Evolutionary conservation across 2,797 vertebrate genomes (phyloP), one percentile per base, ranked within the genome.

Genomic region (Apogon talboti): DNA sequence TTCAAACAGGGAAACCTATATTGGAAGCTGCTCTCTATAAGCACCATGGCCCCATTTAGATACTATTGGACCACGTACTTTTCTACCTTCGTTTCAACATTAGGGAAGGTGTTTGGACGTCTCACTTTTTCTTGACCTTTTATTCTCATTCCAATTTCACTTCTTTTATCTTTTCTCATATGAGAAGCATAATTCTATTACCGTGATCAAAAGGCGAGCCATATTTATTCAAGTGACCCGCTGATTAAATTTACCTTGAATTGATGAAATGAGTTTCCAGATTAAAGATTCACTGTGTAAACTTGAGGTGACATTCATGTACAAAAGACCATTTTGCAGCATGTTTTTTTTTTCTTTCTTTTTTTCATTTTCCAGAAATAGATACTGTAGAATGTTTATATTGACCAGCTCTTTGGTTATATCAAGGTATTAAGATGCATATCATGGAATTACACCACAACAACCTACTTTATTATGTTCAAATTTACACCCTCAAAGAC

Each of bases 161-260:
- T 37, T 66, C 18, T 77, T 66, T 68, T 63, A 54, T 67, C 37
- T 59, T 66, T 67, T 72, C 24, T 49, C 11, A 51, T 46, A 40
- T 63, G 59, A 53, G 18, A 14, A 51, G 38, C 7, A 12, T 56
- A 54, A 75, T 66, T 76, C 51, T 81, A 63, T 83, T 56, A 64
- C 63, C 52, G 33, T 11, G 0, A 63, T 83, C 64, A 76, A 78
- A 81, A 76, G 49, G 52, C 13, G 45, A 55, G 37, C 18, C 61
- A 16, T 74, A 76, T 84, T 78, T 79, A 76, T 64, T 64, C 52
- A 47, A 35, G 37, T 64, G 52, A 62, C 51, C 35, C 8, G 11
- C 60, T 78, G 73, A 83, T 83, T 71, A 55, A 74, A 82, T 81
- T 64, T 54, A 63, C 47, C 43, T 79, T 81, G 76, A 77, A 71